Conservation (phyloP, 2,797 vertebrate genomes). For the Rhadinocentrus ornatus region DNA sequence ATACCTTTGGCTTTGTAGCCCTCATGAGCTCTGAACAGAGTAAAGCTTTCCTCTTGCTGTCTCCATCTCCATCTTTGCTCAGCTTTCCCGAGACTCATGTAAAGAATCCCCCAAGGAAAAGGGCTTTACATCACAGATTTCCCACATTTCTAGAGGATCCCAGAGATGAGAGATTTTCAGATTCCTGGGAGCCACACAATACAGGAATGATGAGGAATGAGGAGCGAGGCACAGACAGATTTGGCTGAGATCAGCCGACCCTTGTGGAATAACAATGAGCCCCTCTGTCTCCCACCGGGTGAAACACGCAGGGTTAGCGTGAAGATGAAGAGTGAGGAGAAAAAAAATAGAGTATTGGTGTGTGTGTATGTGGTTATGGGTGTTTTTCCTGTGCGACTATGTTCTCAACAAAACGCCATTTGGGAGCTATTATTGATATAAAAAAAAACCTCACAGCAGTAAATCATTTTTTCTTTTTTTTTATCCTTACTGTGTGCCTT, state of each 20-base stretch:
- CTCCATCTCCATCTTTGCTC: constrained; percentile 57
- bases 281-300: constrained; percentile 69
- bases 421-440: constrained; percentile 54
- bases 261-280: constrained; percentile 82
- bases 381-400: constrained; percentile 21
- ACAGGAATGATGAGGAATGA: constrained; percentile 76
- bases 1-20: constrained; percentile 59
- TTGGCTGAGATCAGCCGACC: constrained; percentile 78
- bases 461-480: constrained; percentile 40
- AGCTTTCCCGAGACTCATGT: constrained; percentile 38
- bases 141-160: constrained; percentile 69
- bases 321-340: constrained; percentile 70
- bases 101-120: constrained; percentile 53
- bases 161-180: constrained; percentile 66
- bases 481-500: constrained; percentile 27
- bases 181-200: constrained; percentile 74
- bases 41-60: constrained; percentile 53
- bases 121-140: constrained; percentile 63
- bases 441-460: constrained; percentile 36
- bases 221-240: constrained; percentile 73
- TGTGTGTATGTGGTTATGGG: constrained; percentile 19
- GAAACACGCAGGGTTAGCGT: constrained; percentile 71
- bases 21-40: constrained; percentile 44
- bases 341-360: constrained; percentile 34
- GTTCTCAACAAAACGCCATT: constrained; percentile 46